Percentiles rank a stretch among this genome's conserved stretches.
Evolutionary conservation across 1,140 invertebrate species (phyloP).

Genomic region (Megalopta genalis): DNA sequence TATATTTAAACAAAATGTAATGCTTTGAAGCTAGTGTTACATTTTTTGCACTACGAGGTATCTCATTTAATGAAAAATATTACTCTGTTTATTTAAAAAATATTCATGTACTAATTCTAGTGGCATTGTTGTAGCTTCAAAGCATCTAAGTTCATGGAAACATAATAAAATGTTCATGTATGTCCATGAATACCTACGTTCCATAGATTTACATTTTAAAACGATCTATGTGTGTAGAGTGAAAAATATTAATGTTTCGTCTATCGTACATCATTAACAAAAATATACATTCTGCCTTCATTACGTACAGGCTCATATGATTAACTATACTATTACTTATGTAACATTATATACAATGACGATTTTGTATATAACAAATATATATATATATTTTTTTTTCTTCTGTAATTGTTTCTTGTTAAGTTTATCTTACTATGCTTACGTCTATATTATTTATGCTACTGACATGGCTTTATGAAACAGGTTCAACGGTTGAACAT

Average conservation of each 20-base stretch:
- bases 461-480: conserved; percentile 43
- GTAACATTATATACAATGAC: conserved; percentile 64
- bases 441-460: conserved; percentile 48
- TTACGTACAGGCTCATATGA: conserved; percentile 51
- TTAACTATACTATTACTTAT: conserved; percentile 33
- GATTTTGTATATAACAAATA: conserved; percentile 50
- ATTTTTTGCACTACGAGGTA: neutral
- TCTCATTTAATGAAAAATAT: conserved; percentile 1
- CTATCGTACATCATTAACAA: conserved; percentile 50
- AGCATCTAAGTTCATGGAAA: conserved; percentile 11
- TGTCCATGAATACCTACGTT: conserved; percentile 18
- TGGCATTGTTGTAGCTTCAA: conserved; percentile 2
- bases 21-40: conserved; percentile 21
- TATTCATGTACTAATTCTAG: neutral
- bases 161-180: conserved; percentile 27
- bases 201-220: conserved; percentile 25
- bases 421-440: conserved; percentile 61
- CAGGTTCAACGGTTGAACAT: conserved; percentile 75
- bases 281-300: conserved; percentile 63
- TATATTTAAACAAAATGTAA: conserved; percentile 31
- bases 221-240: neutral
- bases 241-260: conserved; percentile 34
- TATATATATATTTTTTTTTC: conserved; percentile 14
- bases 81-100: neutral
- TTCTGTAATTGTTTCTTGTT: conserved; percentile 44